Conservation (phyloP, 2,888 invertebrate species). For the Leptinotarsa tumamoca region DNA sequence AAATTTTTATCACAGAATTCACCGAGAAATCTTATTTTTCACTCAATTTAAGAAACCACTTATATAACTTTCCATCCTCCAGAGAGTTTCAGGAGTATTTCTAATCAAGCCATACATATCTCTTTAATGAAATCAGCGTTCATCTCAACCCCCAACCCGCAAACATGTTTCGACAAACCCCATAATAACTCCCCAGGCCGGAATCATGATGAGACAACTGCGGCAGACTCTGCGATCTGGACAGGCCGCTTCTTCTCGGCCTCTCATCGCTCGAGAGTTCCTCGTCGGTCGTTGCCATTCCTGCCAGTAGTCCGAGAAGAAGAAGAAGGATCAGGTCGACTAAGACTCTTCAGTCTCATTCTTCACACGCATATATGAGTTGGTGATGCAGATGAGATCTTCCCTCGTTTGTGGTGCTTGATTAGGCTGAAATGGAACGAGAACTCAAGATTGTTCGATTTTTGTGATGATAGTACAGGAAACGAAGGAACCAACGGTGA, state of each 20-base stretch:
- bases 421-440: constrained; percentile 8
- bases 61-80: too few species aligned
- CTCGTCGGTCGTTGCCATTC: constrained; percentile 63
- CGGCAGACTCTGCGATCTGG: constrained; percentile 77
- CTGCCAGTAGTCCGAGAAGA: constrained; percentile 46
- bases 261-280: constrained; percentile 62
- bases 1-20: too few species aligned
- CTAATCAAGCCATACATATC: too few species aligned
- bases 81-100: too few species aligned
- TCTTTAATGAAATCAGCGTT: too few species aligned
- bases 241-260: constrained; percentile 65
- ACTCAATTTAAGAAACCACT: too few species aligned
- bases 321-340: constrained; percentile 34
- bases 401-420: background rate
- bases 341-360: constrained; percentile 51
- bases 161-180: constrained; percentile 56
- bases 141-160: background rate
- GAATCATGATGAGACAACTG: constrained; percentile 73
- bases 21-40: too few species aligned
- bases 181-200: constrained; percentile 66
- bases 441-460: background rate
- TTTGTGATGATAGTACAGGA: background rate
- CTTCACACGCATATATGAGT: constrained; percentile 51
- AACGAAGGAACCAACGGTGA: background rate
- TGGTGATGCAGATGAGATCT: constrained; percentile 9